Base-by-base conservation (phyloP, 1,140 invertebrate genomes). In the Drepana arcuata region DNA sequence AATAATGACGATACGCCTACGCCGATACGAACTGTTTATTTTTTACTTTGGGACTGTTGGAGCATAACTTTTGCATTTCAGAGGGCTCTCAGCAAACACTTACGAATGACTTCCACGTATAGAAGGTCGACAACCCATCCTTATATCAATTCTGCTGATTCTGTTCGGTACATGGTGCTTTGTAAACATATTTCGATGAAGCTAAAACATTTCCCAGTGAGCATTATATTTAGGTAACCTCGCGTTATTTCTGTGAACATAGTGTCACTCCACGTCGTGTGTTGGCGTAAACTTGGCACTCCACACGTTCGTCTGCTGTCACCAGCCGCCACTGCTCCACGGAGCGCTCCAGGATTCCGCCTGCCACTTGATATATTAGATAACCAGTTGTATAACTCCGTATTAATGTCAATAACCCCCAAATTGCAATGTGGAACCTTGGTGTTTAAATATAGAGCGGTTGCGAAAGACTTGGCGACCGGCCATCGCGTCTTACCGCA, bases 341-440 rank as follows among this genome's bases (percentile, higher is more conserved):
- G 37, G 39, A 41, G 43, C 40, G 41, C 37, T 59, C 49, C 35
- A 50, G 41, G 48, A 53, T 50, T 52, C 60, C 37, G 43, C 30
- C 29, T 48, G 36, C 54, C 50, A 58, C 53, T 37, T 41, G 47
- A 43, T 48, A 54, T 34, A 46, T 73, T 62, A 58, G 36, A 60
- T 68, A 72, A 73, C 48, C 40, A 37, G 60, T 73, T 74, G 58
- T 67, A 63, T 73, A 73, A 73, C 49, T 43, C 39, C 23, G 47
- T 55, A 31, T 41, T 62, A 64, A 67, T 72, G 75, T 81, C 73
- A 81, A 75, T 78, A 78, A 81, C 77, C 71, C 70, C 57, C 68
- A 69, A 72, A 77, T 64, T 62, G 62, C 60, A 66, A 65, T 56
- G 52, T 63, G 59, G 59, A 75, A 77, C 72, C 75, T 75, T 78